phyloP scores from a whole-genome alignment of 2,888 invertebrate species.

The Stenotaenia linearis region DNA sequence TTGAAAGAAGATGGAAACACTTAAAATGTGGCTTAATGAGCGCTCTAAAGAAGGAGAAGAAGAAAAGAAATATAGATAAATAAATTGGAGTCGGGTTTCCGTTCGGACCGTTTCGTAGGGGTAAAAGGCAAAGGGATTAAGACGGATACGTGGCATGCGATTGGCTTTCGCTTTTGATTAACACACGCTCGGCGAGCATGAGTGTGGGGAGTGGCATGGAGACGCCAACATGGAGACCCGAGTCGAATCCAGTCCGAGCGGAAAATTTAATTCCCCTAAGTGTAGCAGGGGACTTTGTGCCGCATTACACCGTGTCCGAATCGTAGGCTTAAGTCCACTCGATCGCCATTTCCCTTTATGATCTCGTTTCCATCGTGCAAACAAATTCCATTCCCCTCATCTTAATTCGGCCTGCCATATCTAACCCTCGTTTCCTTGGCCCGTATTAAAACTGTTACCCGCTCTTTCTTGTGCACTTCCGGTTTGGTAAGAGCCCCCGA shows the following conservation, averaged over 20 bases:
- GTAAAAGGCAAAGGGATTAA: neutral
- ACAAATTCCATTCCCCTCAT: neutral
- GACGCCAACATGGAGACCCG: neutral
- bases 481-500: too few relatives aligned
- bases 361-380: neutral
- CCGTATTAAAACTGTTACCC: too few relatives aligned
- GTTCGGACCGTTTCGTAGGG: neutral
- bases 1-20: neutral
- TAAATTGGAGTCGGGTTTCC: too few relatives aligned
- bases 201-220: neutral
- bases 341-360: neutral
- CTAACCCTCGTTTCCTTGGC: too few relatives aligned
- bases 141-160: neutral
- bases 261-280: conserved; percentile 24
- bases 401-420: neutral
- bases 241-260: conserved; percentile 13
- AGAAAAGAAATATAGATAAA: neutral
- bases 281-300: conserved; percentile 8
- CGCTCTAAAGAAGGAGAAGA: neutral
- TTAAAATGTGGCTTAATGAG: neutral
- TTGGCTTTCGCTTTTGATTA: conserved; percentile 24
- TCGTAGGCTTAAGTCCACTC: conserved; percentile 1
- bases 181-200: neutral
- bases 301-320: conserved; percentile 26
- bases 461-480: too few relatives aligned